Evolutionary conservation across 2,888 invertebrate species (phyloP).

Genomic region (Endomychus coccineus): DNA sequence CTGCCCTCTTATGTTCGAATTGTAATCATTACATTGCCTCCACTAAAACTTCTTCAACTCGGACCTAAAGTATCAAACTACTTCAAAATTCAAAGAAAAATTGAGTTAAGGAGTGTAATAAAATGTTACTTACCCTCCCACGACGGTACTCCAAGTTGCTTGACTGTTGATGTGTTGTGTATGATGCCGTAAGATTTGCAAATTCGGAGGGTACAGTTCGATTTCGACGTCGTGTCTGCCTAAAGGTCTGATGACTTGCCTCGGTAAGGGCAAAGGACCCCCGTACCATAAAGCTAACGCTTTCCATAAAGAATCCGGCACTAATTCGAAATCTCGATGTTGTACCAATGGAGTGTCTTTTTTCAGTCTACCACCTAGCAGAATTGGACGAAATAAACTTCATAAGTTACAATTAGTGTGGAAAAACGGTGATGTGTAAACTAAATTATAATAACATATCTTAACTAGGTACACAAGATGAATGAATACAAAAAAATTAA

Average conservation of each 20-base stretch:
- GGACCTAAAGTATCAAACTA: no score
- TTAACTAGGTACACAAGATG: no score
- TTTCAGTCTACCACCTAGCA: constrained; percentile 60
- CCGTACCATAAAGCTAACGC: constrained; percentile 78
- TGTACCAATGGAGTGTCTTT: constrained; percentile 66
- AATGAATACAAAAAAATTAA: constrained; percentile 5
- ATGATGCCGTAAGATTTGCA: constrained; percentile 68
- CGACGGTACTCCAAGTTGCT: constrained; percentile 37
- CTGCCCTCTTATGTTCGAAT: no score
- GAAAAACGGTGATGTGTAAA: no score
- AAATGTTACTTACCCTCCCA: constrained; percentile 34
- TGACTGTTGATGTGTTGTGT: constrained; percentile 35
- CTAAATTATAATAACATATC: no score
- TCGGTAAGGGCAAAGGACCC: constrained; percentile 66
- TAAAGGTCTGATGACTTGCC: constrained; percentile 70
- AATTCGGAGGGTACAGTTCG: constrained; percentile 75
- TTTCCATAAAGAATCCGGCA: constrained; percentile 82
- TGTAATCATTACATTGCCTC: no score
- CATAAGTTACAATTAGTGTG: neutral
- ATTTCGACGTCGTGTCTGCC: constrained; percentile 61
- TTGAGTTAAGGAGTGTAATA: no score
- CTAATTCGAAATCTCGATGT: constrained; percentile 76
- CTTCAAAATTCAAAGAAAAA: no score
- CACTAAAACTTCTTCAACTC: no score
- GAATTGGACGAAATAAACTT: constrained; percentile 2